Evolutionary conservation across 2,797 vertebrate genomes (phyloP).

Genomic region (Phoxinus dragarum): DNA sequence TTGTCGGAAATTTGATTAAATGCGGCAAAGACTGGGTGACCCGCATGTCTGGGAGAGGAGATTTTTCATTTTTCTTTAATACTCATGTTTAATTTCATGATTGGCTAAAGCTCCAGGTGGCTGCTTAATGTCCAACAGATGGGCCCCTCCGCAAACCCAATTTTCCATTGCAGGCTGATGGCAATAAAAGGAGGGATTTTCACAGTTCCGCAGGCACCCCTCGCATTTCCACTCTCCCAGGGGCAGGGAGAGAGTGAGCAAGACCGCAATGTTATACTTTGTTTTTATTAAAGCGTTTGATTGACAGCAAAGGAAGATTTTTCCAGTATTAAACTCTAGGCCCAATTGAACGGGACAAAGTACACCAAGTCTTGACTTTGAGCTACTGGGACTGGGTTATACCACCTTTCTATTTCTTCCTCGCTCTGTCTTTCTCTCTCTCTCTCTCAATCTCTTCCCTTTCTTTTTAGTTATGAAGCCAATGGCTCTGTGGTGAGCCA

Average conservation of each 20-base stretch:
- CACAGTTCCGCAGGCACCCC: slow-evolving; percentile 84
- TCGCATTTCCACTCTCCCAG: slow-evolving; percentile 76
- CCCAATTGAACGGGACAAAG: slow-evolving; percentile 81
- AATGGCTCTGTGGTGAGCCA: slow-evolving; percentile 28
- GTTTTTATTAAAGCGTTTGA: slow-evolving; percentile 85
- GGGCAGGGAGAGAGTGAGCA: slow-evolving; percentile 77
- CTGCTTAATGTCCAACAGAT: slow-evolving; percentile 85
- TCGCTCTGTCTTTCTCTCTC: slow-evolving; percentile 47
- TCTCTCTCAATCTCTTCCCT: slow-evolving; percentile 27
- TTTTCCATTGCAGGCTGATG: slow-evolving; percentile 81
- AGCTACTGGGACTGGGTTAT: slow-evolving; percentile 74
- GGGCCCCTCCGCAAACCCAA: slow-evolving; percentile 75
- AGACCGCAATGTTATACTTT: slow-evolving; percentile 86
- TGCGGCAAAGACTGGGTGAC: slow-evolving; percentile 66
- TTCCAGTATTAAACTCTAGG: slow-evolving; percentile 82
- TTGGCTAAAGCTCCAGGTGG: slow-evolving; percentile 82
- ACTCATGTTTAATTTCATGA: slow-evolving; percentile 83
- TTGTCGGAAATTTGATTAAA: slow-evolving; percentile 79
- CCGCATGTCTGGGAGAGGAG: slow-evolving; percentile 54
- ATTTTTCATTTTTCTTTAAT: slow-evolving; percentile 78
- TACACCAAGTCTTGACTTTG: slow-evolving; percentile 75
- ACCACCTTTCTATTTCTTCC: slow-evolving; percentile 63
- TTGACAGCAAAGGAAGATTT: slow-evolving; percentile 84
- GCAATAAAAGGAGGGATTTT: slow-evolving; percentile 86
- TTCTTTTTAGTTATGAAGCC: slow-evolving; percentile 6